These are phyloP conservation scores for Schizaphis graminum DNA, from an alignment of 2,888 invertebrate genomes.

Conservation along the genomic window DNA sequence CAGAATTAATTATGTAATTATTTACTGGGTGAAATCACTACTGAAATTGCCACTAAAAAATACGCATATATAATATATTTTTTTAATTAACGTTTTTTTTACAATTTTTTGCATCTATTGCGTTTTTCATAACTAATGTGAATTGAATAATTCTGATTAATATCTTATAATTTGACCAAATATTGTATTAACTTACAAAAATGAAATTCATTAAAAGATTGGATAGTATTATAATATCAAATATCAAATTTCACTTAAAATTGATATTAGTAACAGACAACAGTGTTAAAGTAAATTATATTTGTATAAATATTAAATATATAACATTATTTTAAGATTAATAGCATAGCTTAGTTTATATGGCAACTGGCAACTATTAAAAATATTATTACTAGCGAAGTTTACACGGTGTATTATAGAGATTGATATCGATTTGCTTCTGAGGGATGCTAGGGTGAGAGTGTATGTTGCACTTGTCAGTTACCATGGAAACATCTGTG, in stretches of 20 bases:
- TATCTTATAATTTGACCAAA: not conserved
- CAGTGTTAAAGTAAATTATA: not conserved
- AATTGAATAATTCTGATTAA: not conserved
- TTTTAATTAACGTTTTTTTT: not conserved
- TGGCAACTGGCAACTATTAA: constrained; percentile 20
- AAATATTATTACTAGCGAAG: constrained; percentile 48
- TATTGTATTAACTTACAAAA: not conserved
- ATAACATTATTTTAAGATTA: constrained; percentile 27
- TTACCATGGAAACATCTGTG: constrained; percentile 63
- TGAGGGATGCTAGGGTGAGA: constrained; percentile 69
- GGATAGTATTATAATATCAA: not conserved
- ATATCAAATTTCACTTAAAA: not conserved
- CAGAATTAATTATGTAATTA: not conserved
- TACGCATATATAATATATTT: not conserved
- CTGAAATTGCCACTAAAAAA: not conserved
- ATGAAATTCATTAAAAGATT: not conserved
- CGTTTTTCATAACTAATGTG: not conserved
- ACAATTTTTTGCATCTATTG: not conserved
- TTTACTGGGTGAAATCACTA: not conserved
- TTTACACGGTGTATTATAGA: constrained; percentile 47
- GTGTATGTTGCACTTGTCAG: constrained; percentile 58
- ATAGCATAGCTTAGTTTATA: constrained; percentile 1
- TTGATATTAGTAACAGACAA: not conserved
- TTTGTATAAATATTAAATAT: not conserved
- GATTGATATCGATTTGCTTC: constrained; percentile 70